phyloP scores from a whole-genome alignment of 2,113 vertebrate species.

The Bos javanicus region DNA sequence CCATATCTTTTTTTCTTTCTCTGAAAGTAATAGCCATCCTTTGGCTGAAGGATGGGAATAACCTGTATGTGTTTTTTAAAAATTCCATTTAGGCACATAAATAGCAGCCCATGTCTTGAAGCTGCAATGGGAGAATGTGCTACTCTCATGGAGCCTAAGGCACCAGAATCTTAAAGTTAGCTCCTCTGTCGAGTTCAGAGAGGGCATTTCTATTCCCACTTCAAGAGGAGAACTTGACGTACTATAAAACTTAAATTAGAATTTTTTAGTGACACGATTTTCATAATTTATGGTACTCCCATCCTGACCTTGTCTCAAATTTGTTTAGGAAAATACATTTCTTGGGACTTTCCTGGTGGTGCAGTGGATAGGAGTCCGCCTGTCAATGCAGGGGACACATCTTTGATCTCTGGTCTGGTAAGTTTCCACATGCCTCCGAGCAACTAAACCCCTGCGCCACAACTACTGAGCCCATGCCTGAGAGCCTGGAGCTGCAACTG shows the following conservation, averaged over 20 bases:
- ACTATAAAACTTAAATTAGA: not conserved
- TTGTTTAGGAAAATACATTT: slow-evolving; percentile 49
- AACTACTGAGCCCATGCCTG: not conserved
- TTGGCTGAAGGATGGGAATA: not conserved
- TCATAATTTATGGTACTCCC: slow-evolving; percentile 33
- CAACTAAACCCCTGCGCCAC: not conserved
- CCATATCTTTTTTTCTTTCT: not conserved
- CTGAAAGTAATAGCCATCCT: not conserved
- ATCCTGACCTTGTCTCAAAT: not conserved
- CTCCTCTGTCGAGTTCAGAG: not conserved
- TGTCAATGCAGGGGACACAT: not conserved
- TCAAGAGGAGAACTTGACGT: not conserved
- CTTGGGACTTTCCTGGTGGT: not conserved
- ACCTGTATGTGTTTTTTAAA: not conserved
- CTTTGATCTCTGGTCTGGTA: not conserved
- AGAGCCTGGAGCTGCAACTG: not conserved
- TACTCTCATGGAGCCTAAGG: accelerated
- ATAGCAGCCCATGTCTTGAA: not conserved
- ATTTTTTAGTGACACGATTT: slow-evolving; percentile 36
- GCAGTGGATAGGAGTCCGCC: not conserved
- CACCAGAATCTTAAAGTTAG: not conserved
- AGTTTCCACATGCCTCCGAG: not conserved
- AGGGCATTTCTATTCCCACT: not conserved
- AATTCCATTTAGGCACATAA: not conserved
- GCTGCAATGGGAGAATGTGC: not conserved